Percentiles rank a stretch among this genome's conserved stretches.
Conservation (phyloP, 35 echinoderm and acorn worm genomes). For the Holothuria glaberrima region DNA sequence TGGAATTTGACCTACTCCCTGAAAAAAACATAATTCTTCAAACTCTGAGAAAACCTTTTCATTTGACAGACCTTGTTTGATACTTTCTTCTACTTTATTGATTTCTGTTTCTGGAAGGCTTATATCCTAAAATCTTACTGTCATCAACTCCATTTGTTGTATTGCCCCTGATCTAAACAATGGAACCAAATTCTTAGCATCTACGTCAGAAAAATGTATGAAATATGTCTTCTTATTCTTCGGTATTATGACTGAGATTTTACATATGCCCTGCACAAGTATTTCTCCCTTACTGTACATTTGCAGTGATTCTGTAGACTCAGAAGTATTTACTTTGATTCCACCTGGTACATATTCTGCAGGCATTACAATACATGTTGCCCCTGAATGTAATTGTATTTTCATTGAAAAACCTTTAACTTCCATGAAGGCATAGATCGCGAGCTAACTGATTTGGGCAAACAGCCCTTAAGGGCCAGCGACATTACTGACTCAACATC, state of each 20-base stretch:
- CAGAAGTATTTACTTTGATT: background rate
- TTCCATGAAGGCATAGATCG: conserved; percentile 37
- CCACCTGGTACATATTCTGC: background rate
- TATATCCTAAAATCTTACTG: conserved; percentile 42
- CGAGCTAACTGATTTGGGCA: too few species aligned
- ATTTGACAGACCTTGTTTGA: too few species aligned
- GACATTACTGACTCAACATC: background rate
- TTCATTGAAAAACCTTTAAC: background rate
- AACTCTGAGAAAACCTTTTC: background rate
- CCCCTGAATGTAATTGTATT: conserved; percentile 61
- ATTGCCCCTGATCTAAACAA: conserved; percentile 14
- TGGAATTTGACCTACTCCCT: conserved; percentile 25
- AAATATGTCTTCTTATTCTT: conserved; percentile 45
- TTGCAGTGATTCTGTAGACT: background rate
- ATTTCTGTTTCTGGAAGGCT: too few species aligned
- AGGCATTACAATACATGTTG: conserved; percentile 58
- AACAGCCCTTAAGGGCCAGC: background rate
- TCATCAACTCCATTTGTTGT: conserved; percentile 54
- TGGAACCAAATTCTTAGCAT: background rate
- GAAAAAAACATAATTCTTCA: background rate
- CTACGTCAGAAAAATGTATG: conserved; percentile 27
- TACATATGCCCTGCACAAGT: conserved; percentile 49
- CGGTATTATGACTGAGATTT: conserved; percentile 47
- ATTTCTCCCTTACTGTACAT: conserved; percentile 52
- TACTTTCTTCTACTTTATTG: too few species aligned